Evolutionary conservation across 2,797 vertebrate genomes (phyloP), one percentile per base, ranked within the genome.

Genomic region (Cirrhinus mrigala): DNA sequence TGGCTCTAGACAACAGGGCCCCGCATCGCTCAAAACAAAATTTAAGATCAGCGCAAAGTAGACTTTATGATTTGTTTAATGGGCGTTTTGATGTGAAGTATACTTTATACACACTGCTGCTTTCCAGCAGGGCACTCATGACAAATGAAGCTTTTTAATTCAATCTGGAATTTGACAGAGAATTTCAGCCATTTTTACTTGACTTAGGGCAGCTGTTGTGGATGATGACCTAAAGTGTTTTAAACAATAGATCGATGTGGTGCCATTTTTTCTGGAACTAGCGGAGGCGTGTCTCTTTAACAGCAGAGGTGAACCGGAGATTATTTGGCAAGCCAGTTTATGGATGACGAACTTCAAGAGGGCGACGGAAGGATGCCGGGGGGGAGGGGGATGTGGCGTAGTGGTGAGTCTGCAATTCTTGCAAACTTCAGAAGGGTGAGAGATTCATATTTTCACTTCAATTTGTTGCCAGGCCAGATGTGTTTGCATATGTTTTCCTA

Each of bases 31-130:
- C 94, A 90, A 86, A 92, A 93, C 92, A 96, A 95, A 96, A 95
- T 89, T 95, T 94, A 95, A 96, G 94, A 93, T 91, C 92, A 93
- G 92, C 88, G 81, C 87, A 90, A 95, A 95, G 90, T 88, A 89
- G 85, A 94, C 92, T 97, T 96, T 95, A 96, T 92, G 93, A 95
- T 91, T 95, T 94, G 94, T 93, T 97, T 96, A 95, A 95, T 89
- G 93, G 94, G 89, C 94, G 92, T 93, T 95, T 95, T 94, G 93
- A 95, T 95, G 94, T 94, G 94, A 95, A 95, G 94, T 95, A 94
- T 94, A 95, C 91, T 94, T 95, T 94, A 96, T 94, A 95, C 92
- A 94, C 93, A 94, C 93, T 93, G 85, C 91, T 60, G 89, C 93
- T 94, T 90, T 95, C 94, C 95, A 95, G 94, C 93, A 92, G 93